Base-by-base conservation (phyloP, 2,888 invertebrate species). In the Eristalis pertinax region DNA sequence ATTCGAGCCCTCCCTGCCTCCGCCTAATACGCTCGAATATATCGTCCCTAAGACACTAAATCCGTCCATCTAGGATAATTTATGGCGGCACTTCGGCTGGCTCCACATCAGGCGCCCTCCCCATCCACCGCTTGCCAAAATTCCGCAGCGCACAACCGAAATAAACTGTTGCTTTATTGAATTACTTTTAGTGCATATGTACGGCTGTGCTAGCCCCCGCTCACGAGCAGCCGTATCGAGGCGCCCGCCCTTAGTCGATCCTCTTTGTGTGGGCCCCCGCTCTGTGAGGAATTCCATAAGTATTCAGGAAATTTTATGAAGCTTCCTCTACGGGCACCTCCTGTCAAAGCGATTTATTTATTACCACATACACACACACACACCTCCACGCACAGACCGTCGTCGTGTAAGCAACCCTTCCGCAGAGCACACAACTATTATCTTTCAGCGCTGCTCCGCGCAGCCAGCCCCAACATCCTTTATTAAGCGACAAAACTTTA, bases 121-220 rank as follows among this genome's bases (percentile, higher is more conserved):
- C 74, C 73, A 43, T 41, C 73, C 43, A 1, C 35, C 74, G 22
- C 82, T 78, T 69, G 65, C 60, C 58, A 32, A 74, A n/a, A 78
- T 68, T 58, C 81, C 41, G 76, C 62, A 32, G 26, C 26, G 60
- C 60, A 58, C 56, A 62, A 74, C 78, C 78, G 82, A 79, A 86
- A 86, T 86, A 86, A 86, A 86, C 83, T 83, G 86, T 86, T 86
- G 86, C 86, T 86, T 86, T 83, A 86, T 86, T 83, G 83, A 86
- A 86, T 86, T 86, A 86, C 86, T 86, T 86, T 86, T 79, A 77
- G 73, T 63, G 63, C 56, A 74, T 77, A 69, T 70, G 63, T 83
- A 70, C 38, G 13, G 32, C 29, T n/a, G 32, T 32, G 8, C 7
- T 22, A 7, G 41, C 13, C 50, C 29, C 50, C 29, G 38, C 60